Conservation (phyloP, 2,888 invertebrate genomes). For the Metallyticus violacea region DNA sequence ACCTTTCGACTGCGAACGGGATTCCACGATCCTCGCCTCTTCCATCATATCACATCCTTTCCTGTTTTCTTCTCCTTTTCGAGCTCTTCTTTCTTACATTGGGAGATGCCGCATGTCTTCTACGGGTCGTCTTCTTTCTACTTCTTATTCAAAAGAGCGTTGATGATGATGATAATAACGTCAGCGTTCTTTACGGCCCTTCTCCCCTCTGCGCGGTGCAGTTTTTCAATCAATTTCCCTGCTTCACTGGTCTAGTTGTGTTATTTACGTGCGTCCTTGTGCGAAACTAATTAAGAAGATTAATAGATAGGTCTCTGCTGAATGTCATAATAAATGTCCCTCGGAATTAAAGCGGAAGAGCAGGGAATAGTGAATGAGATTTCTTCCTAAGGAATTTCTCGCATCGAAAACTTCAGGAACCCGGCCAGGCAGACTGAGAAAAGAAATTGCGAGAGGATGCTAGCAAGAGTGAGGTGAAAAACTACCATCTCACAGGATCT, state of each 20-base stretch:
- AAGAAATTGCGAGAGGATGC: background rate
- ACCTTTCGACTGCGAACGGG: background rate
- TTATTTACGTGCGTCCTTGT: conserved; percentile 20
- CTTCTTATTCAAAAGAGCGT: background rate
- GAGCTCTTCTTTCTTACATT: no score
- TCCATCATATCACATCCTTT: background rate
- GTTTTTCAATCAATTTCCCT: conserved; percentile 27
- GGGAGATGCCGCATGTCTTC: no score
- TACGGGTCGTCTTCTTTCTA: no score
- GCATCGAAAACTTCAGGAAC: background rate
- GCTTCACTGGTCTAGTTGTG: conserved; percentile 6
- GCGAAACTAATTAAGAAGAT: conserved; percentile 30
- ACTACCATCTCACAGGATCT: background rate
- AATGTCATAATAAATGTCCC: conserved; percentile 28
- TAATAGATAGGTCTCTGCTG: conserved; percentile 20
- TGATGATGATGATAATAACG: background rate
- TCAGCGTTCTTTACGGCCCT: background rate
- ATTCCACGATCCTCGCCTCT: background rate
- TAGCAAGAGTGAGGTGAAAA: background rate
- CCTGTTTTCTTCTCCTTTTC: background rate
- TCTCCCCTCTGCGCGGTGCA: conserved; percentile 4
- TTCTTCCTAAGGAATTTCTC: background rate
- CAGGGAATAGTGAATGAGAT: background rate
- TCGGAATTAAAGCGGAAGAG: background rate
- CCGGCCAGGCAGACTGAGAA: background rate